These are phyloP conservation scores for Bombus confusus DNA, from an alignment of 1,140 invertebrate species.

Conservation along the genomic window DNA sequence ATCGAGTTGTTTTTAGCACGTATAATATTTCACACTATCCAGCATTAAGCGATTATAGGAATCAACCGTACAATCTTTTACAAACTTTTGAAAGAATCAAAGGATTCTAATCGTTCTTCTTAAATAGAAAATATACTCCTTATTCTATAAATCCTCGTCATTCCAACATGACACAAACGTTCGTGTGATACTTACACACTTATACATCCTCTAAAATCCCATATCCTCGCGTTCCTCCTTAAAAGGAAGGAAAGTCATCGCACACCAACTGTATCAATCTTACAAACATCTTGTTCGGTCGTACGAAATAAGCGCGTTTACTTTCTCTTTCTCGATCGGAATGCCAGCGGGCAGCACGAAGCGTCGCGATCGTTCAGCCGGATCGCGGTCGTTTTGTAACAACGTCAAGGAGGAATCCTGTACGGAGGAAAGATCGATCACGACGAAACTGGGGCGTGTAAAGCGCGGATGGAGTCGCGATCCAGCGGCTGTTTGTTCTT, in stretches of 20 bases:
- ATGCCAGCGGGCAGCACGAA: slow-evolving; percentile 18
- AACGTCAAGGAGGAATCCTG: slow-evolving; percentile 11
- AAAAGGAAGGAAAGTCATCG: not conserved
- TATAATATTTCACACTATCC: no score
- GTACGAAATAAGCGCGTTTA: not conserved
- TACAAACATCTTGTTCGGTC: not conserved
- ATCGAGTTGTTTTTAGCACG: no score
- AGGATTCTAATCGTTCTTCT: no score
- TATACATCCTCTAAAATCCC: no score
- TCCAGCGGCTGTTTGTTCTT: slow-evolving; percentile 20
- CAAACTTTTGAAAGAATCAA: no score
- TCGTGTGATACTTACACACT: no score
- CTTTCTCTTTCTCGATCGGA: slow-evolving; percentile 41
- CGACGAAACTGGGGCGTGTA: slow-evolving; percentile 45
- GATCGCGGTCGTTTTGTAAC: slow-evolving; percentile 41
- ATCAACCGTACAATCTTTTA: no score
- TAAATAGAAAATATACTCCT: no score
- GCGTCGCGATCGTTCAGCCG: slow-evolving; percentile 1
- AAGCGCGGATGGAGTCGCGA: slow-evolving; percentile 4
- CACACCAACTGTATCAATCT: not conserved
- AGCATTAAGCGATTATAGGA: no score
- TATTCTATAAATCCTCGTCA: no score
- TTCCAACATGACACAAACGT: no score
- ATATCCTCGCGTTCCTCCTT: not conserved
- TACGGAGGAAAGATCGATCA: slow-evolving; percentile 42